Evolutionary conservation across 2,888 invertebrate species (phyloP).

Genomic region (Synergus itoensis): DNA sequence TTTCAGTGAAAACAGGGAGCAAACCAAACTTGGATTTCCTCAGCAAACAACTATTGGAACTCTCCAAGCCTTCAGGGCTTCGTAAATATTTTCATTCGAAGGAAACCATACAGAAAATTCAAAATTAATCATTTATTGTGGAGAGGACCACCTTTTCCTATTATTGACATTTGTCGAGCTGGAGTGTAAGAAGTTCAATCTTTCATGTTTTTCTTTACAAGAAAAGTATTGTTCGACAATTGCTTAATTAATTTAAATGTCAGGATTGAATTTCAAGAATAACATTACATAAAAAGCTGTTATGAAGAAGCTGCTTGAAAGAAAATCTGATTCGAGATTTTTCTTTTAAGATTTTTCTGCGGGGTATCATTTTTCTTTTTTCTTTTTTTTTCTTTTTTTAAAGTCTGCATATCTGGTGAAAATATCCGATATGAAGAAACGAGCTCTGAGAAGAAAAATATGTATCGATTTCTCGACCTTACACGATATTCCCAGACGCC

Average conservation of each 20-base stretch:
- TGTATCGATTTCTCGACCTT: conserved; percentile 12
- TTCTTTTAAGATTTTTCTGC: not conserved
- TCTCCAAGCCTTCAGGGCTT: not conserved
- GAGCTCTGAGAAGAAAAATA: conserved; percentile 5
- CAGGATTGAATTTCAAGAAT: no score
- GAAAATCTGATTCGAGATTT: not conserved
- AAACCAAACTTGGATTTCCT: not conserved
- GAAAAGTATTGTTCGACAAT: not conserved
- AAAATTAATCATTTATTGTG: not conserved
- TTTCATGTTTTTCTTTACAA: not conserved
- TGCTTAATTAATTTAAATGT: no score
- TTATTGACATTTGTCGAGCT: not conserved
- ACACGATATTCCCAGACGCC: conserved; percentile 4
- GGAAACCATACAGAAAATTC: not conserved
- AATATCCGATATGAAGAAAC: conserved; percentile 15
- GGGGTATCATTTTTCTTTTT: not conserved
- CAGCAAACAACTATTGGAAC: not conserved
- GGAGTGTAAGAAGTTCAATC: not conserved
- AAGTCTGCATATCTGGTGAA: not conserved
- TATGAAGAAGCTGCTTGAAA: not conserved
- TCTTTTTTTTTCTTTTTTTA: not conserved
- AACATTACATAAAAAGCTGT: not conserved
- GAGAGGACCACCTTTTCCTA: not conserved
- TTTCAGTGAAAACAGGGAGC: not conserved
- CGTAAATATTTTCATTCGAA: not conserved